Evolutionary conservation across 2,888 invertebrate genomes (phyloP).

Genomic region (Erannis defoliaria): DNA sequence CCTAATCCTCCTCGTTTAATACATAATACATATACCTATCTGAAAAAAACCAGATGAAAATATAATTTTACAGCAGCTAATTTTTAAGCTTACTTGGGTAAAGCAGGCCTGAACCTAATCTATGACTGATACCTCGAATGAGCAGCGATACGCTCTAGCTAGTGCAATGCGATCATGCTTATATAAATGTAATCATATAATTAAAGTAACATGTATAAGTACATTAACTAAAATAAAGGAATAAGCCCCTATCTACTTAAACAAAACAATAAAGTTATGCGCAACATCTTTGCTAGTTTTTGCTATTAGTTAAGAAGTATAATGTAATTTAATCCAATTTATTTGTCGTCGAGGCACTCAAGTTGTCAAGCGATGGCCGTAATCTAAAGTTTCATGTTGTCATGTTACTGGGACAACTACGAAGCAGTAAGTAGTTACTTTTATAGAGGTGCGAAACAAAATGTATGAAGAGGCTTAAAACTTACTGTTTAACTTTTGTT

Average conservation of each 20-base stretch:
- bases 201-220: not conserved
- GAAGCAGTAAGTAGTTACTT: not conserved
- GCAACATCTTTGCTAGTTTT: constrained; percentile 35
- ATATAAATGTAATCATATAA: not conserved
- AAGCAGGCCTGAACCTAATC: not conserved
- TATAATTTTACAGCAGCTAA: not conserved
- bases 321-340: constrained; percentile 56
- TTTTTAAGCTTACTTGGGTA: not conserved
- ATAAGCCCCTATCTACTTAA: not conserved
- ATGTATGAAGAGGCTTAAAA: no score
- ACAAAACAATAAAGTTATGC: constrained; percentile 32
- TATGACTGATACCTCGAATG: not conserved
- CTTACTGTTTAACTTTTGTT: no score
- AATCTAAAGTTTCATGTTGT: constrained; percentile 36
- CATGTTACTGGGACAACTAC: constrained; percentile 18
- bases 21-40: no score
- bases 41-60: not conserved
- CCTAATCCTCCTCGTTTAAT: no score
- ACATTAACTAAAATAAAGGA: not conserved
- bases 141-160: constrained; percentile 1
- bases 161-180: not conserved
- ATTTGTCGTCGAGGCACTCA: constrained; percentile 61
- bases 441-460: not conserved
- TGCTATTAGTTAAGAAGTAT: constrained; percentile 45
- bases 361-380: constrained; percentile 50